Conservation (phyloP, 2,888 invertebrate genomes). For the Stenolophus ochropezus region DNA sequence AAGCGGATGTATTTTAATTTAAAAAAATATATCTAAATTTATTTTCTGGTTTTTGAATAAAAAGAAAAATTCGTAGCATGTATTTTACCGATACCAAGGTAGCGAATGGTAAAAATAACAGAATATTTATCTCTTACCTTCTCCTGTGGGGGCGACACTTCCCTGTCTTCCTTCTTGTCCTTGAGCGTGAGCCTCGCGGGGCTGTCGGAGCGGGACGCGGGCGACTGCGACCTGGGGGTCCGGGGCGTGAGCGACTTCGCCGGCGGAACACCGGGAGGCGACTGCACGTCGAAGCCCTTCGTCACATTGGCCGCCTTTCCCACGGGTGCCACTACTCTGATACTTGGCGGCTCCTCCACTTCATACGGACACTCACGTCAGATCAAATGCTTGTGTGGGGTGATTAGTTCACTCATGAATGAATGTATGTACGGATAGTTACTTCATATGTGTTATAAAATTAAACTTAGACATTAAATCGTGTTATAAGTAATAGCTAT, state of each 20-base stretch:
- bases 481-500: no score
- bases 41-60: no score
- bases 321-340: conserved; percentile 71
- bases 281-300: conserved; percentile 77
- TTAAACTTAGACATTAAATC: no score
- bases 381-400: not conserved
- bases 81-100: not conserved
- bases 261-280: conserved; percentile 52
- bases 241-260: conserved; percentile 68
- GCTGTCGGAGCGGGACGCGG: conserved; percentile 78
- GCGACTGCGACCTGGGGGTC: conserved; percentile 83
- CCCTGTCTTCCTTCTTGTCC: not conserved
- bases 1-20: no score
- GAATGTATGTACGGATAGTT: no score
- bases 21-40: no score
- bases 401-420: no score
- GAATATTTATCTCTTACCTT: no score
- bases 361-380: not conserved
- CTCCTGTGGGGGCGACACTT: not conserved
- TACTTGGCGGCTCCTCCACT: conserved; percentile 60
- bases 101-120: not conserved
- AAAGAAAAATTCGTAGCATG: not conserved
- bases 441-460: no score
- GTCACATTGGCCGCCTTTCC: conserved; percentile 73
- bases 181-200: conserved; percentile 63